Evolutionary conservation across 37 sponge, comb jelly and placozoan genomes (phyloP), one percentile per base, ranked within the genome.

Genomic region (Spongilla lacustris): DNA sequence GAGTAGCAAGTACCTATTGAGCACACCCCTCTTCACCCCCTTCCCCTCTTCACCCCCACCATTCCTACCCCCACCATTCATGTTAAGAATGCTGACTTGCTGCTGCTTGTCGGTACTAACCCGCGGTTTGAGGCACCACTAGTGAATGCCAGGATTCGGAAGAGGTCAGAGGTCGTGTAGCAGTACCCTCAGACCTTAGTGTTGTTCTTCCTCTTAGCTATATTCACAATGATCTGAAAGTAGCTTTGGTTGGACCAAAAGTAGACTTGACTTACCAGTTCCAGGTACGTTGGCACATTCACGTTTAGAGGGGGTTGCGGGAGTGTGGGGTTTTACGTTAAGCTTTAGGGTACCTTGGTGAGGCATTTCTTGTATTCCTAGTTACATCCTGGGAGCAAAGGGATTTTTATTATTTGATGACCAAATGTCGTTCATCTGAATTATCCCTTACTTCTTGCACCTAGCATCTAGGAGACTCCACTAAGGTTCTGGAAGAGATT

Each of bases 101-200:
- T 98, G 23, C 87, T 98, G n/a, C 86, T 98, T 67, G 88, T 98
- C 27, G 98, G 98, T 10, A 96, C 96, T 46, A 98, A 98, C 79
- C 98, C 98, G 23, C 78, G 98, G 0, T 95, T 90, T 88, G 98
- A 95, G 82, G 98, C 98, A 69, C 90, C 98, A 2, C 92, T 98
- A 32, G 71, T 98, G 70, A 98, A 98, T 41, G 85, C 98, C 27
- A 84, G 98, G 68, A 91, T 98, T 75, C 85, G 98, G 67, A 98
- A 98, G 87, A 94, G 95, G 94, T 95, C 38, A 69, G 71, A 69
- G 28, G 4, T 69, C 10, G 27, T 69, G 25, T 9, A 69, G 4
- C 71, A 5, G 4, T 9, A 4, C 4, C 28, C 28, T 69, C 71
- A 14, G 31, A 0, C 27, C 36, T 35, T 35, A 14, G 11, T 75